Percentiles rank a stretch among this genome's conserved stretches.
phyloP scores from a whole-genome alignment of 1,140 invertebrate genomes.

The Thaumatotibia leucotreta region DNA sequence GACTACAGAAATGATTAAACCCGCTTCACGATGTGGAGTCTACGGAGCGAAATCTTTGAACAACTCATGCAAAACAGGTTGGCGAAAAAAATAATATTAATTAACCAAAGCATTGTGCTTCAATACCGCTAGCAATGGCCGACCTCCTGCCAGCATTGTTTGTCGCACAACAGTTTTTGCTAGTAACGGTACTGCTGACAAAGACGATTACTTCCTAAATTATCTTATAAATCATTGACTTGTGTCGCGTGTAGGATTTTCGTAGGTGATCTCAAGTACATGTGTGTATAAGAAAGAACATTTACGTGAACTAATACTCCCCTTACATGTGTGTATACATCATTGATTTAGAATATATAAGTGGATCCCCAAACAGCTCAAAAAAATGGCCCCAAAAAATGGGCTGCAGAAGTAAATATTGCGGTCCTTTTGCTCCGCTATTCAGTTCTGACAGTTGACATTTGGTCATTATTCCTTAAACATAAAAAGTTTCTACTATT shows the following conservation, averaged over 20 bases:
- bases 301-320: too few relatives aligned
- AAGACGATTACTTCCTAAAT: neutral
- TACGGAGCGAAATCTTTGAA: neutral
- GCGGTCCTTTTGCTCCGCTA: too few relatives aligned
- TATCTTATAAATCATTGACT: neutral
- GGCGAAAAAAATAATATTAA: slow-evolving; percentile 5
- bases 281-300: too few relatives aligned
- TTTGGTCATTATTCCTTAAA: too few relatives aligned
- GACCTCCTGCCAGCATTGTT: slow-evolving; percentile 33
- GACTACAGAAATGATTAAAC: too few relatives aligned
- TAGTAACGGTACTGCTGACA: slow-evolving; percentile 24
- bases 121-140: slow-evolving; percentile 37
- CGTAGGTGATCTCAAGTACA: neutral
- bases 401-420: too few relatives aligned
- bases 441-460: too few relatives aligned
- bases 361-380: too few relatives aligned
- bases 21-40: neutral
- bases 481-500: too few relatives aligned
- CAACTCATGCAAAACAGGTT: neutral
- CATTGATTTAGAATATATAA: too few relatives aligned
- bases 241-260: neutral
- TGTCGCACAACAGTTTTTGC: slow-evolving; percentile 26
- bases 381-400: too few relatives aligned
- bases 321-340: too few relatives aligned
- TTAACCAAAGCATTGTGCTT: slow-evolving; percentile 17